Conservation (phyloP, 37 sponge, comb jelly and placozoan species). For the Dysidea cf. avara region DNA sequence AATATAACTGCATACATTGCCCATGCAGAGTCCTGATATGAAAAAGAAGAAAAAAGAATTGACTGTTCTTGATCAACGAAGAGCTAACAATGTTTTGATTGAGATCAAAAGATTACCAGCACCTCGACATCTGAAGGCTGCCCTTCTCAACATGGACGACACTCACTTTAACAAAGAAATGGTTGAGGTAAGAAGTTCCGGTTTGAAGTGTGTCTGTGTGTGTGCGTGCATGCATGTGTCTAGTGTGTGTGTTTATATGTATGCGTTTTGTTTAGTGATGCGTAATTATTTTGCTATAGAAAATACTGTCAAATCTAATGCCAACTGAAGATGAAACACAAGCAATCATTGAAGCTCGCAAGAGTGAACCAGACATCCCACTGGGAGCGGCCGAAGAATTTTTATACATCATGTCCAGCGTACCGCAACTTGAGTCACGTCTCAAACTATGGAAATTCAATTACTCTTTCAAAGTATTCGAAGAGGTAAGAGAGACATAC, state of each 20-base stretch:
- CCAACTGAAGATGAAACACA: conserved; percentile 82
- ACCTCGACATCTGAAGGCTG: conserved; percentile 81
- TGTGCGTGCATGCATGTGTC: not conserved
- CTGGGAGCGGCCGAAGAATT: conserved; percentile 89
- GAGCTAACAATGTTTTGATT: conserved; percentile 80
- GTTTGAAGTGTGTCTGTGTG: not conserved
- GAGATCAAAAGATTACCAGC: conserved; percentile 79
- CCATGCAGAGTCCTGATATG: not conserved
- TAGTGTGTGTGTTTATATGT: no score
- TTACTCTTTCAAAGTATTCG: conserved; percentile 74
- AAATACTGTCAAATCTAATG: conserved; percentile 68
- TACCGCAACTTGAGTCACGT: conserved; percentile 80
- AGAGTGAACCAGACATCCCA: conserved; percentile 72
- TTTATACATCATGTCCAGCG: conserved; percentile 79
- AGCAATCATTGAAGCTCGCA: conserved; percentile 65
- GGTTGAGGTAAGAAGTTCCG: conserved; percentile 55
- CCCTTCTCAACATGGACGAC: conserved; percentile 89
- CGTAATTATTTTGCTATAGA: conserved; percentile 18
- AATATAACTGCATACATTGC: not conserved
- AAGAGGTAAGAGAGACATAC: conserved; percentile 45
- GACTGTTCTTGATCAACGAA: conserved; percentile 79
- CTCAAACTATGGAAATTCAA: conserved; percentile 89
- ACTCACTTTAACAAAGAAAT: conserved; percentile 82
- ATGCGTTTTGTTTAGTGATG: not conserved
- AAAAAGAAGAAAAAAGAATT: conserved; percentile 67